Conservation (phyloP, 1,140 invertebrate species). For the Coptotermes formosanus region DNA sequence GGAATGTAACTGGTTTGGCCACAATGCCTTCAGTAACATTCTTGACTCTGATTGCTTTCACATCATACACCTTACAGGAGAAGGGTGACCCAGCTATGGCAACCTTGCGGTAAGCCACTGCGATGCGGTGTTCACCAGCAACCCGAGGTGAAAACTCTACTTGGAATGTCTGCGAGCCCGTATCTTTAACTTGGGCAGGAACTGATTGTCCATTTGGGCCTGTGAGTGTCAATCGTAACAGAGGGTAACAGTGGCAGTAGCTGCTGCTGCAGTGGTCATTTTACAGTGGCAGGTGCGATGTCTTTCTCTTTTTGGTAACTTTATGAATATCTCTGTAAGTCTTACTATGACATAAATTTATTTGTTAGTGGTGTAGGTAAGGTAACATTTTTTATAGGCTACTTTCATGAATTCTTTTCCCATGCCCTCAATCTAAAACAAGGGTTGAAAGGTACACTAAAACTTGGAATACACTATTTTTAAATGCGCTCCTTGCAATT, state of each 20-base stretch:
- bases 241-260: conserved; percentile 2
- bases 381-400: background rate
- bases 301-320: background rate
- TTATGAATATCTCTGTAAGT: background rate
- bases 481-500: too few relatives aligned
- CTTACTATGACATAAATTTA: background rate
- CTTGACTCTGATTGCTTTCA: conserved; percentile 90
- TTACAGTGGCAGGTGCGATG: background rate
- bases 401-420: background rate
- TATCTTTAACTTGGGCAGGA: conserved; percentile 81
- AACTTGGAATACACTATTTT: too few relatives aligned
- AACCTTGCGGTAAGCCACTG: conserved; percentile 74
- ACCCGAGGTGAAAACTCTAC: conserved; percentile 84
- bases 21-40: conserved; percentile 87
- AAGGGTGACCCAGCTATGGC: conserved; percentile 86
- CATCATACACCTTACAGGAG: conserved; percentile 92
- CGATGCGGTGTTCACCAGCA: conserved; percentile 88
- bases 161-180: conserved; percentile 66
- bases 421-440: background rate
- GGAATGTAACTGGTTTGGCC: conserved; percentile 90
- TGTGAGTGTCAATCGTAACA: conserved; percentile 43
- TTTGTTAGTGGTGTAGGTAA: background rate
- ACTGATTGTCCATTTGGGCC: conserved; percentile 84
- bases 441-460: background rate
- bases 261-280: background rate